These are phyloP conservation scores for Drosophila demipolita DNA, from an alignment of 2,888 invertebrate species.

Conservation along the genomic window DNA sequence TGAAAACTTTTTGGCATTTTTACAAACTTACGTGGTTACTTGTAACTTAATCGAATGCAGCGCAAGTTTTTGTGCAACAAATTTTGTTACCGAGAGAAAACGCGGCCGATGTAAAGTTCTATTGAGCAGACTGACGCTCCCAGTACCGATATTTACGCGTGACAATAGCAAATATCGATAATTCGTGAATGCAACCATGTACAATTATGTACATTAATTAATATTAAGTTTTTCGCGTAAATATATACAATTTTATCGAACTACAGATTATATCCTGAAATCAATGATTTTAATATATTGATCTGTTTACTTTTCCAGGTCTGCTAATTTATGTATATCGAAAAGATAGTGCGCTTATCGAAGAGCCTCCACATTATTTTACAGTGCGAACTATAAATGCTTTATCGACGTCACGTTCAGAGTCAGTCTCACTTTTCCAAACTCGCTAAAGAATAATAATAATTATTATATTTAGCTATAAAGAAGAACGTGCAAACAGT, in stretches of 20 bases:
- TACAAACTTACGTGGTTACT: constrained; percentile 47
- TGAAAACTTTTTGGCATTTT: neutral
- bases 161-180: constrained; percentile 12
- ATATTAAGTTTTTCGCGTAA: neutral
- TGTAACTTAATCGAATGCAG: constrained; percentile 14
- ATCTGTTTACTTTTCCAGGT: neutral
- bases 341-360: constrained; percentile 13
- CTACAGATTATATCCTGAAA: neutral
- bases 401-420: constrained; percentile 27
- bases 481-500: constrained; percentile 41
- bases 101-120: constrained; percentile 62
- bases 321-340: constrained; percentile 12
- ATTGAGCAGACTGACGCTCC: constrained; percentile 53
- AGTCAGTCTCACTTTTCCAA: constrained; percentile 19
- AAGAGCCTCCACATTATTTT: constrained; percentile 3
- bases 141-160: constrained; percentile 39
- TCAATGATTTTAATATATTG: neutral
- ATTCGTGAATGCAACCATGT: constrained; percentile 15
- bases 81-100: constrained; percentile 42
- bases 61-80: constrained; percentile 42
- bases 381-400: neutral
- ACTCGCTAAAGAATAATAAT: constrained; percentile 6
- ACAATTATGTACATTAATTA: too few species aligned
- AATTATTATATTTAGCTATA: constrained; percentile 2
- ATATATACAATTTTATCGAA: neutral